Evolutionary conservation across 2,888 invertebrate genomes (phyloP), one percentile per base, ranked within the genome.

Genomic region (Drosophila lacicola): DNA sequence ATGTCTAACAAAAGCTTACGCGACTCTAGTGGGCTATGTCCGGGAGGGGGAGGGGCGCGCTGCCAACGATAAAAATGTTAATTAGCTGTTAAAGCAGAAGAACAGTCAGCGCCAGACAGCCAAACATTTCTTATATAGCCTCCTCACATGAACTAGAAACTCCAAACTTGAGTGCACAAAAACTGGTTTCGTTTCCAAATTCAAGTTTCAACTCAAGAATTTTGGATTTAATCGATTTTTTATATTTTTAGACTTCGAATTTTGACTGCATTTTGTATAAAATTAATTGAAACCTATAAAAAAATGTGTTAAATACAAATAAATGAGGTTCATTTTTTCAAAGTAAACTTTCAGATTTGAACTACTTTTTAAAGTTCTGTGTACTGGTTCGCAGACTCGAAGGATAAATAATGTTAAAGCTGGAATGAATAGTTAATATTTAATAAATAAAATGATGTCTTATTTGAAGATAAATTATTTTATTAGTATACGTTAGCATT

Each of bases 1-100:
- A 80, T 70, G 86, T 62, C 68, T 51, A 67, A 56, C 47, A 60
- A 56, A 69, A 81, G 49, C 67, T 67, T 33, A 50, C 11, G 75
- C 56, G 51, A 29, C 50, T 54, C 37, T 34, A 51, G 42, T 42
- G 33, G 29, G 36, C 0, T 36, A 10, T 19, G 4, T 6, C 11
- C 10, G 17, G 39, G 3, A 0, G n/a, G 19, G 11, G 25, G 3
- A 17, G 2, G 4, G 42, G 8, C 0, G 13, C 33, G 51, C 33
- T 25, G 5, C 25, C 29, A 34, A 51, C 49, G 73, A 53, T 57
- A 56, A 69, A 56, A 74, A 69, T 78, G 75, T 41, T 74, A 78
- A 74, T 79, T 79, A 54, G 47, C 44, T 74, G 64, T 56, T 37
- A 70, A 58, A 65, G 45, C 64, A 33, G 46, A 1, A 39, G 56